Percentiles rank a stretch among this genome's conserved stretches.
phyloP scores from a whole-genome alignment of 2,888 invertebrate species.

The Coenonympha glycerion region DNA sequence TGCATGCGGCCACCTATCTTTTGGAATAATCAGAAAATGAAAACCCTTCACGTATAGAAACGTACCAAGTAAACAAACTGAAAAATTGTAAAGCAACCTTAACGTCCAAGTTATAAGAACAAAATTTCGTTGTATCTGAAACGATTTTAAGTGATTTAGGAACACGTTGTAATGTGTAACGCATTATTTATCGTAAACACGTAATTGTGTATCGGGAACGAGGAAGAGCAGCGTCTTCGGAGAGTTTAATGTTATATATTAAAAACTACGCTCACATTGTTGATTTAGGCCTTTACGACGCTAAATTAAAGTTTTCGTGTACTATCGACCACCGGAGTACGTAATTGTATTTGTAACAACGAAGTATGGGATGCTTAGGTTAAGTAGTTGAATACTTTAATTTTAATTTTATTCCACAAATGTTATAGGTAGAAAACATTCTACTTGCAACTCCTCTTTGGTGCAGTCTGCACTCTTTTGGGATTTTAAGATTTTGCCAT shows the following conservation, averaged over 20 bases:
- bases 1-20: slow-evolving; percentile 71
- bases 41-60: slow-evolving; percentile 12
- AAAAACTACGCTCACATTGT: slow-evolving; percentile 37
- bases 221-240: slow-evolving; percentile 49
- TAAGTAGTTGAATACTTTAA: neutral
- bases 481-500: too few species aligned
- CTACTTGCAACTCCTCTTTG: too few species aligned
- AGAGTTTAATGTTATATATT: slow-evolving; percentile 52
- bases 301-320: slow-evolving; percentile 24
- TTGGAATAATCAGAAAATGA: slow-evolving; percentile 66
- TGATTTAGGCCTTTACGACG: slow-evolving; percentile 29
- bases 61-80: neutral
- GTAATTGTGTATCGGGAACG: slow-evolving; percentile 56
- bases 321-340: slow-evolving; percentile 23
- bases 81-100: slow-evolving; percentile 29
- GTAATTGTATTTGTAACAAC: neutral
- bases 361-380: neutral
- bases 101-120: slow-evolving; percentile 3
- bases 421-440: too few species aligned
- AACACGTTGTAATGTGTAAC: slow-evolving; percentile 39
- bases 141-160: slow-evolving; percentile 27
- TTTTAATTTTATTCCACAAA: too few species aligned
- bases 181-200: slow-evolving; percentile 66
- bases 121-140: slow-evolving; percentile 17
- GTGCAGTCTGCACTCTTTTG: too few species aligned